Percentiles rank a stretch among this genome's conserved stretches.
Conservation (phyloP, 1,140 invertebrate genomes). For the Hyles vespertilio region DNA sequence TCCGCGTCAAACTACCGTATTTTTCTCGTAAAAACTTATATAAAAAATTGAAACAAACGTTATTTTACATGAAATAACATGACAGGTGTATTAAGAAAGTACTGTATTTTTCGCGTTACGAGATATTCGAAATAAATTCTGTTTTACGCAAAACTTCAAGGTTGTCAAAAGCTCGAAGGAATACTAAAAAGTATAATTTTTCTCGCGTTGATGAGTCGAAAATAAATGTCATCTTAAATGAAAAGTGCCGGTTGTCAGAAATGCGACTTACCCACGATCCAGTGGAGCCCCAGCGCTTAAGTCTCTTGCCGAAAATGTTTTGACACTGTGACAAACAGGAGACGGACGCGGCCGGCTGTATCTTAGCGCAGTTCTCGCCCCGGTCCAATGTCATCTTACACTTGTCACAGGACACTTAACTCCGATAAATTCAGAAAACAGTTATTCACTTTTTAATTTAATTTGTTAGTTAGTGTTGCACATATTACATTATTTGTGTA, state of each 20-base stretch:
- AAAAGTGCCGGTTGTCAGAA: neutral
- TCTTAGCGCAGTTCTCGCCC: slow-evolving; percentile 62
- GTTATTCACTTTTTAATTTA: slow-evolving; percentile 1
- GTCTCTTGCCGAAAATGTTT: slow-evolving; percentile 77
- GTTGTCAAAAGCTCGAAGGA: too few relatives aligned
- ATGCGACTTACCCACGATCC: slow-evolving; percentile 80
- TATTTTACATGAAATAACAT: too few relatives aligned
- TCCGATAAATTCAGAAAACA: neutral
- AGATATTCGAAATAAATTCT: too few relatives aligned
- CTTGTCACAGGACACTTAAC: slow-evolving; percentile 13
- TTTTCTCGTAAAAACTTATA: too few relatives aligned
- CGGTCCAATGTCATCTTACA: slow-evolving; percentile 66
- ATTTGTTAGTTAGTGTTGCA: slow-evolving; percentile 6
- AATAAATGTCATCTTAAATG: neutral
- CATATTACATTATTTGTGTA: neutral
- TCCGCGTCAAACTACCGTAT: too few relatives aligned
- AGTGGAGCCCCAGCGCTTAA: slow-evolving; percentile 82
- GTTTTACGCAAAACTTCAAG: too few relatives aligned
- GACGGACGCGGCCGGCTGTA: slow-evolving; percentile 70
- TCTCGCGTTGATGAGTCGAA: too few relatives aligned
- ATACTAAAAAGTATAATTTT: too few relatives aligned
- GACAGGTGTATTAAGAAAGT: too few relatives aligned
- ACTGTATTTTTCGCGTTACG: too few relatives aligned
- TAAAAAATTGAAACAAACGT: too few relatives aligned
- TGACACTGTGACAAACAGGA: slow-evolving; percentile 72